A percentile compares a stretch with the other conserved stretches of the same genome.
phyloP scores from a whole-genome alignment of 2,113 vertebrate genomes.

The Clarias magur region DNA sequence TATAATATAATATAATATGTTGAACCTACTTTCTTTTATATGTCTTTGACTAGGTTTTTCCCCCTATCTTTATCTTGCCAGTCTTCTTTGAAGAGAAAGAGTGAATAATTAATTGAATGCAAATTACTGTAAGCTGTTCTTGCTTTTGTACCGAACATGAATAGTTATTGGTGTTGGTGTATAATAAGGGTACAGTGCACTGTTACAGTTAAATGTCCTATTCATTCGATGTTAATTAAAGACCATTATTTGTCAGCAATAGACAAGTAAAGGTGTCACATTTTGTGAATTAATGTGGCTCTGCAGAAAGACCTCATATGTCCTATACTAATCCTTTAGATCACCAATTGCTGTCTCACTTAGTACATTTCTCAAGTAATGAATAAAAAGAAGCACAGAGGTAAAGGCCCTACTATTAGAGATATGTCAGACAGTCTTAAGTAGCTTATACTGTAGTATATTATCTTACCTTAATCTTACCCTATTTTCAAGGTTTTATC shows the following conservation, averaged over 20 bases:
- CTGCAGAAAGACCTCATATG: background rate
- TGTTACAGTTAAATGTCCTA: background rate
- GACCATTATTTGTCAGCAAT: background rate
- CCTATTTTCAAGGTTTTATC: background rate
- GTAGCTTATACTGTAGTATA: background rate
- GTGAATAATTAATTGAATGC: slow-evolving; percentile 10
- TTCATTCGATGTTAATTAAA: slow-evolving; percentile 11
- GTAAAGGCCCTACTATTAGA: background rate
- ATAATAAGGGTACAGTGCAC: background rate
- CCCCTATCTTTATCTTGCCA: background rate
- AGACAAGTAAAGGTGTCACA: slow-evolving; percentile 8
- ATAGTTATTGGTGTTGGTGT: background rate
- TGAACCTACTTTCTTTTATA: background rate
- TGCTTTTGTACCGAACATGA: slow-evolving; percentile 13
- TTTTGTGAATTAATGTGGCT: slow-evolving; percentile 7
- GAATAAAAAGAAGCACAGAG: slow-evolving; percentile 8
- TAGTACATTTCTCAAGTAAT: background rate
- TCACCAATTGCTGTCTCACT: slow-evolving; percentile 1
- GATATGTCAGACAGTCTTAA: background rate
- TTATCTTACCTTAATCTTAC: background rate
- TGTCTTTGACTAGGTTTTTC: background rate
- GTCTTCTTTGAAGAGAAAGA: slow-evolving; percentile 49
- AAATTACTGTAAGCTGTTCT: slow-evolving; percentile 14
- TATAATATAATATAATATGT: background rate
- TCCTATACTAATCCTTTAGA: background rate